These are phyloP conservation scores for Varanus salvator DNA, from an alignment of 2,113 vertebrate species.

Conservation along the genomic window DNA sequence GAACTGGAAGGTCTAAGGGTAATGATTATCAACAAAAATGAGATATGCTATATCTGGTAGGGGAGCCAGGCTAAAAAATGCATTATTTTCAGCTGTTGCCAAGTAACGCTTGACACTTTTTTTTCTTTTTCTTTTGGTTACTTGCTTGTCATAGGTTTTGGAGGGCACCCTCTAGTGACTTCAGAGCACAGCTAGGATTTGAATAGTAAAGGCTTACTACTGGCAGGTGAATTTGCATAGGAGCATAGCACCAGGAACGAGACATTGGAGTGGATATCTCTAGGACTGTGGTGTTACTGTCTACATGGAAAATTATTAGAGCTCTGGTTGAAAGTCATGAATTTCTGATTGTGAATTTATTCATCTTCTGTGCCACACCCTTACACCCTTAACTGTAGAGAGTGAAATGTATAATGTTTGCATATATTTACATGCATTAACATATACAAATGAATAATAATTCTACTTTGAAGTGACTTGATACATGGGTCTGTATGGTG, in stretches of 20 bases:
- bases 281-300: not conserved
- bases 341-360: not conserved
- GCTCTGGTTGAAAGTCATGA: not conserved
- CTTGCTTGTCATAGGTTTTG: not conserved
- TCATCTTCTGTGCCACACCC: not conserved
- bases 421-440: conserved; percentile 4
- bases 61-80: no score
- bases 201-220: not conserved
- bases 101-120: not conserved
- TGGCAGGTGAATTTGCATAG: not conserved
- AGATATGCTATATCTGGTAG: not conserved
- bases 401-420: not conserved
- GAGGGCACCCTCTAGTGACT: not conserved
- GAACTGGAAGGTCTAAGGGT: not conserved
- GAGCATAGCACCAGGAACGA: not conserved
- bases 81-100: not conserved
- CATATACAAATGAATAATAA: not conserved
- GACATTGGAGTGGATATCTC: not conserved
- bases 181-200: not conserved
- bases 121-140: conserved; percentile 25
- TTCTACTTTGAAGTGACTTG: conserved; percentile 14
- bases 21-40: not conserved
- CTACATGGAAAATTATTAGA: not conserved
- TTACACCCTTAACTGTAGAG: not conserved
- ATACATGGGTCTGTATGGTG: not conserved